Base-by-base conservation (phyloP, 2,888 invertebrate genomes). In the Timema cristinae region DNA sequence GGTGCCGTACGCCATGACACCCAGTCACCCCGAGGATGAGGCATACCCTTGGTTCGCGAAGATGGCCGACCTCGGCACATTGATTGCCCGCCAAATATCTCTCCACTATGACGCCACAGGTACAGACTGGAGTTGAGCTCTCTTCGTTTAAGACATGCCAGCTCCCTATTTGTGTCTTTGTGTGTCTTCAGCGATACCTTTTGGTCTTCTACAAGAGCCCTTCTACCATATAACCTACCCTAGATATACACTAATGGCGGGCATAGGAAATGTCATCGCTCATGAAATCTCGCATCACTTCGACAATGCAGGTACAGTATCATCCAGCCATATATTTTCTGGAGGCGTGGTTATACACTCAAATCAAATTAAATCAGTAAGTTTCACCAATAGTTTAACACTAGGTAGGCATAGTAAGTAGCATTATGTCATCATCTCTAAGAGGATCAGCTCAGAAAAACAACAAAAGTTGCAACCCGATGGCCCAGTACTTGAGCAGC, bases 221-320 rank as follows among this genome's bases (percentile, higher is more conserved):
- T 63, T 63, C 63, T 63, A 63, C 47, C 63, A 63, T 48, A 47
- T 48, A 32, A 47, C 63, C 63, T 63, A 63, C 63, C 63, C 63
- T 11, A 9, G 5, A 6, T 8, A n/a, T 48, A 63, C 11, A 13
- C 63, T 63, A 48, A 13, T 63, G 11, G 63, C 63, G 11, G 63
- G 63, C n/a, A 47, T 63, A 10, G 63, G 63, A 32, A 6, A 47
- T 32, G 47, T 8, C 6, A 76, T 80, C 72, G 79, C 78, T 66
- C 78, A 76, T n/a, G 78, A 79, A 72, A 80, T 79, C 15, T 77
- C 78, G 66, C 78, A 77, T 75, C 77, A 79, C 49, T 80, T 80
- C 50, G 79, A 79, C 66, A 70, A 74, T 50, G 78, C 75, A 73
- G 79, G 80, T 80, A 78, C 63, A 32, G 32, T 32, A 32, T 32